phyloP scores from a whole-genome alignment of 2,888 invertebrate genomes.

The Palloptera scutellata region DNA sequence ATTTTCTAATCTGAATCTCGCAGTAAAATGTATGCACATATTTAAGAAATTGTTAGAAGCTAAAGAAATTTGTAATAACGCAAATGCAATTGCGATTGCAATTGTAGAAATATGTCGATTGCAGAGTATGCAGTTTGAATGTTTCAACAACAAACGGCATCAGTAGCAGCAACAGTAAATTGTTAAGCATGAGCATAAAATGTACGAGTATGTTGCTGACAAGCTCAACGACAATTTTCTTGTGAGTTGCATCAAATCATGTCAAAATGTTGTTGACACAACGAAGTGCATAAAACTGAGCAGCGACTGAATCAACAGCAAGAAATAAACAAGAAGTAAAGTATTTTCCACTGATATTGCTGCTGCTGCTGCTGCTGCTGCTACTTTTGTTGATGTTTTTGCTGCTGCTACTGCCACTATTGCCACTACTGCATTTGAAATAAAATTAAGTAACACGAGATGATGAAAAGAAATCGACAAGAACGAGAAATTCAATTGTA shows the following conservation, averaged over 20 bases:
- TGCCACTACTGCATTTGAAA: slow-evolving; percentile 7
- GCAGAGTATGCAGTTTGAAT: not conserved
- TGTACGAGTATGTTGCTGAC: not conserved
- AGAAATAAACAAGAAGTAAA: not conserved
- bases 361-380: no score
- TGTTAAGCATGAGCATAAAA: not conserved
- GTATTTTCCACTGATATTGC: no score
- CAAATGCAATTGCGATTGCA: no score
- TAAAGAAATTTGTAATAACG: no score
- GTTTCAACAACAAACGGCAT: not conserved
- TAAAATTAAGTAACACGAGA: slow-evolving; percentile 1
- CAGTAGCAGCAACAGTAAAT: not conserved
- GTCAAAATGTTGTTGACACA: slow-evolving; percentile 29
- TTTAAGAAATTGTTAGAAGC: no score
- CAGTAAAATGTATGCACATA: no score
- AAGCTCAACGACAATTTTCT: not conserved
- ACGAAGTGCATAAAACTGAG: slow-evolving; percentile 11
- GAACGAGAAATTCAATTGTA: no score
- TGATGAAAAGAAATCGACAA: no score
- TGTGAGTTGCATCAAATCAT: slow-evolving; percentile 27
- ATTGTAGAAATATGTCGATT: slow-evolving; percentile 2
- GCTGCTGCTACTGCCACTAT: not conserved
- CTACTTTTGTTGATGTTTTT: no score
- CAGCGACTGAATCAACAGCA: no score
- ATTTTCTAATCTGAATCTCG: no score